These are phyloP conservation scores for Celastrina argiolus DNA, from an alignment of 2,888 invertebrate species.

Conservation along the genomic window DNA sequence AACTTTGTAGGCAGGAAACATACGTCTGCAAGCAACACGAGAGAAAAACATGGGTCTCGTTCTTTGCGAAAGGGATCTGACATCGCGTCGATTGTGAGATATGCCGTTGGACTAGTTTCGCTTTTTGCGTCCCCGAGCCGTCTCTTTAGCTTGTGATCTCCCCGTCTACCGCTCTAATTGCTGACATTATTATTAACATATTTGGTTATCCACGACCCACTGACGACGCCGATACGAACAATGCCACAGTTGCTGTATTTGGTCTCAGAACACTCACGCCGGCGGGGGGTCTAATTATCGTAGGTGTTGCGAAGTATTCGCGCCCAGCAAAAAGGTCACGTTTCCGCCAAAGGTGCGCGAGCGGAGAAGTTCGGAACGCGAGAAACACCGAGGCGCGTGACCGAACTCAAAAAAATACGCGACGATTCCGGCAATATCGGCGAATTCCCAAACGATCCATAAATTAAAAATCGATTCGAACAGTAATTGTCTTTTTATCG, in stretches of 20 bases:
- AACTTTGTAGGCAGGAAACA: conserved; percentile 98
- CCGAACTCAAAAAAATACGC: conserved; percentile 39
- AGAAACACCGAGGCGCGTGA: conserved; percentile 30
- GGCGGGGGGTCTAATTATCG: conserved; percentile 41
- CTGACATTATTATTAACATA: conserved; percentile 34
- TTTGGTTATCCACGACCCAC: conserved; percentile 24
- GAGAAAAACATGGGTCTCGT: conserved; percentile 74
- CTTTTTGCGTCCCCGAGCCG: conserved; percentile 58
- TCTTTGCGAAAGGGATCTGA: conserved; percentile 73
- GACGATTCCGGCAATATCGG: not conserved
- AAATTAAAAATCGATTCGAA: conserved; percentile 15
- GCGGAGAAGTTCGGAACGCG: conserved; percentile 48
- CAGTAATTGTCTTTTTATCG: conserved; percentile 16
- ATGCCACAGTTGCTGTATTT: conserved; percentile 2
- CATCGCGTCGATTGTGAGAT: conserved; percentile 74
- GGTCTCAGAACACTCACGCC: not conserved
- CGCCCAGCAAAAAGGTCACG: conserved; percentile 51
- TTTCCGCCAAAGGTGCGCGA: conserved; percentile 56
- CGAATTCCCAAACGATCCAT: not conserved
- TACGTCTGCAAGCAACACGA: conserved; percentile 89
- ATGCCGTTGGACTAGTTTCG: conserved; percentile 63
- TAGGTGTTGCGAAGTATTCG: conserved; percentile 57
- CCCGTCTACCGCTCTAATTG: conserved; percentile 50
- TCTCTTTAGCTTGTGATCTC: conserved; percentile 72
- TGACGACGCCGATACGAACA: not conserved